Evolutionary conservation across 2,888 invertebrate species (phyloP).

Genomic region (Pseudococcus jackbeardsleyi): DNA sequence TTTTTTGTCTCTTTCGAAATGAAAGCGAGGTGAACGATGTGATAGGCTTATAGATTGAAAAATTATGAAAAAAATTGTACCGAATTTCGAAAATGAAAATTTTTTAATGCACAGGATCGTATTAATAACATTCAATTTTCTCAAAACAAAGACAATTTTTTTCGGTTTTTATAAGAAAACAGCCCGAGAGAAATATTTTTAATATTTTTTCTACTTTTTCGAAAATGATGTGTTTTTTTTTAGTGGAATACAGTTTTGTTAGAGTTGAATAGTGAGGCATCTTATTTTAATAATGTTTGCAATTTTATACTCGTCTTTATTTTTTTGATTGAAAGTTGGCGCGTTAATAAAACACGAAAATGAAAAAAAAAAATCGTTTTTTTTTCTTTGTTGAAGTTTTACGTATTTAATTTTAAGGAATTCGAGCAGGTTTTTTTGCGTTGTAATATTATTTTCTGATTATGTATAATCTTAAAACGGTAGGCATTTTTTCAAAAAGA

Average conservation of each 20-base stretch:
- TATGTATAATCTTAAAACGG: neutral
- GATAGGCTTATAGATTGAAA: neutral
- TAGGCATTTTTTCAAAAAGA: neutral
- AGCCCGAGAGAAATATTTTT: neutral
- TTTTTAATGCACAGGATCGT: too few relatives aligned
- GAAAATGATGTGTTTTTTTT: neutral
- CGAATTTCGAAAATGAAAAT: neutral
- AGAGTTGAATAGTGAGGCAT: neutral
- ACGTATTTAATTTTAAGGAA: neutral
- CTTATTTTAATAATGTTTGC: neutral
- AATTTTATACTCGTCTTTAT: neutral
- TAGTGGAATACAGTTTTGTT: neutral
- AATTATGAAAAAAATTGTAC: neutral
- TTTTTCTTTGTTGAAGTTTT: neutral
- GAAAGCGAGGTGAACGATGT: neutral
- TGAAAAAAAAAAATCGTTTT: neutral
- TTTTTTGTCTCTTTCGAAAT: neutral
- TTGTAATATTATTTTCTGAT: too few relatives aligned
- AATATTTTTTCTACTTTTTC: neutral
- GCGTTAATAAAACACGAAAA: neutral
- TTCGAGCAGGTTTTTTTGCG: too few relatives aligned
- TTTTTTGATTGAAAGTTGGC: neutral
- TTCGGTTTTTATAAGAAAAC: neutral
- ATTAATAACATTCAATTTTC: too few relatives aligned
- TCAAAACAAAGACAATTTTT: neutral